A percentile compares a stretch with the other conserved stretches of the same genome.
Evolutionary conservation across 2,113 vertebrate genomes (phyloP).

Genomic region (Zonotrichia leucophrys): DNA sequence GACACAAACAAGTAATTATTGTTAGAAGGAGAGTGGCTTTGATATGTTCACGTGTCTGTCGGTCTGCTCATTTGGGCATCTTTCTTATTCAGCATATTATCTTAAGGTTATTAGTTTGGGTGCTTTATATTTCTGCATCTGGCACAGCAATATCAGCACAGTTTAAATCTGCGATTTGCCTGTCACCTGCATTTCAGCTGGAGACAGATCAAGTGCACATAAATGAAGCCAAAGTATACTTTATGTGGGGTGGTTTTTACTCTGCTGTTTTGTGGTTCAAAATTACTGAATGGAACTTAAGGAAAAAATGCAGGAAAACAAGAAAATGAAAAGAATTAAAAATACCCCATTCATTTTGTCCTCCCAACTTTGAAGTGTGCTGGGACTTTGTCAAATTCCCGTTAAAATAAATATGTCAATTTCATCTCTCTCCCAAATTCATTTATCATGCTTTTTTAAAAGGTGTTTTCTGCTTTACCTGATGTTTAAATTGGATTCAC

Average conservation of each 20-base stretch:
- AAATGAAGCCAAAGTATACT: constrained; percentile 72
- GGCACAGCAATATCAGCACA: constrained; percentile 27
- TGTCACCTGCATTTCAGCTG: constrained; percentile 73
- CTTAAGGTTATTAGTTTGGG: constrained; percentile 68
- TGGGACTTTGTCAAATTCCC: constrained; percentile 81
- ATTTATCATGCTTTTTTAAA: constrained; percentile 86
- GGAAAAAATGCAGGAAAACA: constrained; percentile 48
- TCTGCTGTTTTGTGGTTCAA: constrained; percentile 69
- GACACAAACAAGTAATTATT: constrained; percentile 61
- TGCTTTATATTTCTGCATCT: constrained; percentile 71
- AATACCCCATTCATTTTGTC: constrained; percentile 48
- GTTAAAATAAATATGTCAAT: constrained; percentile 82
- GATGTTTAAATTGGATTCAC: constrained; percentile 93
- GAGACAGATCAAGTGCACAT: constrained; percentile 73
- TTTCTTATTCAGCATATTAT: constrained; percentile 76
- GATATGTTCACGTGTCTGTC: constrained; percentile 18
- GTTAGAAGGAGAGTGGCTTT: constrained; percentile 64
- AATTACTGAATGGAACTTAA: constrained; percentile 75
- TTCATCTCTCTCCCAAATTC: constrained; percentile 78
- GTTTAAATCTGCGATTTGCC: constrained; percentile 75
- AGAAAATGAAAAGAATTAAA: constrained; percentile 59
- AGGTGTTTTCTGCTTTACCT: constrained; percentile 86
- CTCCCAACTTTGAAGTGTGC: constrained; percentile 70
- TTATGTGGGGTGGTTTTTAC: constrained; percentile 64
- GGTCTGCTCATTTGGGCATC: constrained; percentile 58